These are phyloP conservation scores for Digitonthophagus gazella DNA, from an alignment of 2,888 invertebrate genomes.

Conservation along the genomic window DNA sequence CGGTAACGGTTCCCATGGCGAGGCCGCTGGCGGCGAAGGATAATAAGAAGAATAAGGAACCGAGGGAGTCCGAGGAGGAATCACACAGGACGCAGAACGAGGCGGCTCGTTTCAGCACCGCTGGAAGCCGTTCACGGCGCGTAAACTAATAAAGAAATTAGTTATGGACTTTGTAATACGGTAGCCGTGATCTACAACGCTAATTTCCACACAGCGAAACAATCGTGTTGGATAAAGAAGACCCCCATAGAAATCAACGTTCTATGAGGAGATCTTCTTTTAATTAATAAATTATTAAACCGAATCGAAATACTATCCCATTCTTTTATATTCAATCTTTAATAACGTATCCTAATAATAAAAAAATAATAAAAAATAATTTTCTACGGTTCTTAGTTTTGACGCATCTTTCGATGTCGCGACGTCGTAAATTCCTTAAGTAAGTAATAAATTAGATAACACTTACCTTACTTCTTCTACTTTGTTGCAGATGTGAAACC, in stretches of 20 bases:
- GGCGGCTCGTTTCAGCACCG: background rate
- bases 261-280: background rate
- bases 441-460: too few relatives aligned
- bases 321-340: too few relatives aligned
- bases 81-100: background rate
- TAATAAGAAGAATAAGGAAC: background rate
- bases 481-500: too few relatives aligned
- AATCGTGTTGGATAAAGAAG: background rate
- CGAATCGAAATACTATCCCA: background rate
- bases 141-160: constrained; percentile 48
- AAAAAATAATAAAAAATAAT: too few relatives aligned
- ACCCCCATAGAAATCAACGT: background rate
- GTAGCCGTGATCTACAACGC: constrained; percentile 36
- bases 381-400: too few relatives aligned
- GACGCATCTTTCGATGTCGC: too few relatives aligned
- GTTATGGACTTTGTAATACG: constrained; percentile 46
- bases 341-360: too few relatives aligned
- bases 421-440: too few relatives aligned
- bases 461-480: too few relatives aligned
- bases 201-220: constrained; percentile 19
- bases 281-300: background rate
- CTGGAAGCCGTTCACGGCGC: background rate
- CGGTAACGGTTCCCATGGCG: background rate
- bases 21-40: background rate
- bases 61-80: background rate